Conservation (phyloP, 2,797 vertebrate species). For the Lutjanus campechanus region DNA sequence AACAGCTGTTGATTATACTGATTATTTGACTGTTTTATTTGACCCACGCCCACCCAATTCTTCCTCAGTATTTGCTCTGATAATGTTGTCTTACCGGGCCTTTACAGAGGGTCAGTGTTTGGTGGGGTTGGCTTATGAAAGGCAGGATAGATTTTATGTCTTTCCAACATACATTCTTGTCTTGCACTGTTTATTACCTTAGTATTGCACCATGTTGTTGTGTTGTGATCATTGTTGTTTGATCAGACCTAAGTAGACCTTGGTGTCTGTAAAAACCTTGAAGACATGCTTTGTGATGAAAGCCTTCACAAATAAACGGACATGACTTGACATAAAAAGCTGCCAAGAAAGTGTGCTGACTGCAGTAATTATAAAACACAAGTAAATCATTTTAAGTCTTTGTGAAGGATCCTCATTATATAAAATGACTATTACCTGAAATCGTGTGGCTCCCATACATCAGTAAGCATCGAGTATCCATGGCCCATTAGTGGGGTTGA, state of each 20-base stretch:
- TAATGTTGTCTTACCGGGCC: constrained; percentile 6
- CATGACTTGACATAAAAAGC: constrained; percentile 11
- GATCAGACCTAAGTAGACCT: neutral
- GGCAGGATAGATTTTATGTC: constrained; percentile 1
- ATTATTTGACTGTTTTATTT: constrained; percentile 5
- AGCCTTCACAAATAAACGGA: constrained; percentile 25
- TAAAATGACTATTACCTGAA: constrained; percentile 64
- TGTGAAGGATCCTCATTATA: constrained; percentile 56
- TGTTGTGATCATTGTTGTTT: neutral
- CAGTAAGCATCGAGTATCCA: constrained; percentile 61
- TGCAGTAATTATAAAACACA: constrained; percentile 41
- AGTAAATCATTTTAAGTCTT: constrained; percentile 58
- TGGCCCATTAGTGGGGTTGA: constrained; percentile 78
- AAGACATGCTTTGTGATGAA: constrained; percentile 20
- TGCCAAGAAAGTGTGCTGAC: constrained; percentile 14
- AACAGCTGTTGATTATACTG: neutral
- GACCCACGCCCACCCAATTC: no score
- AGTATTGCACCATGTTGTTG: constrained; percentile 24
- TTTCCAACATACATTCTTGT: neutral
- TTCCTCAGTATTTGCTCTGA: neutral
- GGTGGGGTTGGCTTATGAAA: neutral
- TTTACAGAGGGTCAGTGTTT: neutral
- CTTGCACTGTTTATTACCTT: constrained; percentile 9
- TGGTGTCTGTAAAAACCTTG: constrained; percentile 9
- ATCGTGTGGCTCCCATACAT: constrained; percentile 60